Conservation (phyloP, 2,113 vertebrate species). For the Leucosticte australis region DNA sequence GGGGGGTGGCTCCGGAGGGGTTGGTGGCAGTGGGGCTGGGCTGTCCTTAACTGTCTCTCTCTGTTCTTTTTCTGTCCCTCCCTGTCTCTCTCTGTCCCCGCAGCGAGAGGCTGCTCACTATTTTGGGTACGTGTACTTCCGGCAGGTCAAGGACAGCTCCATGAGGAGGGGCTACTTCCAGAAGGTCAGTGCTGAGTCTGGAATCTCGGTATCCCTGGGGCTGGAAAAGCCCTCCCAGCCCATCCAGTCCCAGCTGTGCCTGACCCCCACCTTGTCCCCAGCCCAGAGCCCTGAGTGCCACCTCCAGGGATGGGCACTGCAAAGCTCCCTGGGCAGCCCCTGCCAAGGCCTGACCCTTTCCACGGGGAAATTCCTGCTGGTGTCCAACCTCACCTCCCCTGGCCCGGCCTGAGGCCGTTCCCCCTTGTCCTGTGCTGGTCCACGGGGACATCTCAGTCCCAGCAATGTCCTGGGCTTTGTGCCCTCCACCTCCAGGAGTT, state of each 20-base stretch:
- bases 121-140: conserved; percentile 92
- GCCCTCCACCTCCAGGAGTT: neutral
- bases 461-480: neutral
- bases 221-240: neutral
- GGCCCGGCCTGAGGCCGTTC: neutral
- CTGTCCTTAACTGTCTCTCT: neutral
- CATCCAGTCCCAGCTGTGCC: neutral
- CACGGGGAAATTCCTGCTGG: neutral
- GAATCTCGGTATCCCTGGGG: rapidly evolving
- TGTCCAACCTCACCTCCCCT: neutral
- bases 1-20: neutral
- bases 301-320: no score
- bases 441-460: neutral
- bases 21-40: rapidly evolving
- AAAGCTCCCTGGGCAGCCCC: neutral
- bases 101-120: conserved; percentile 89
- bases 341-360: neutral
- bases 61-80: neutral
- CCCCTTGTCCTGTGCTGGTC: neutral
- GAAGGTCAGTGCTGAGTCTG: conserved; percentile 80
- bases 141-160: conserved; percentile 92
- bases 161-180: conserved; percentile 96
- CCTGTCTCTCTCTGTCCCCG: neutral
- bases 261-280: rapidly evolving
- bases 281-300: neutral